Evolutionary conservation across 2,113 vertebrate species (phyloP), one percentile per base, ranked within the genome.

Genomic region (Tetrao urogallus): DNA sequence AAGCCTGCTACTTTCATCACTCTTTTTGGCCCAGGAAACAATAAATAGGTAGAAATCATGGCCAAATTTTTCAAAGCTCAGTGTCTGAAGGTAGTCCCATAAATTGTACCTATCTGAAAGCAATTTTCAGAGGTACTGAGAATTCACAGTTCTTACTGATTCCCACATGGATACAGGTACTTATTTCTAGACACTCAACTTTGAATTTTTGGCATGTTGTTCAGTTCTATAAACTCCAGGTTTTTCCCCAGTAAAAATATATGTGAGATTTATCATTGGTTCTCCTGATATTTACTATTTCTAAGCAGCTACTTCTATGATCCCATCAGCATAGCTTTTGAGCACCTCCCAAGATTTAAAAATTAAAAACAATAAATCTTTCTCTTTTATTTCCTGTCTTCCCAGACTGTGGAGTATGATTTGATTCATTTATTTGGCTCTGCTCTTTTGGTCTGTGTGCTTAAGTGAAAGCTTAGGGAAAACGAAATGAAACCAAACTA

Each of bases 361-460:
- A 89, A 94, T 93, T 92, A 92, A 94, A 96, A 54, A 43, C 11
- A 73, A 95, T 96, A 96, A 93, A 93, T 95, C 78, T 95, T 45
- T 70, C 48, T 63, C 47, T 85, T 70, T 81, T 86, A 42, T 86
- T 92, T 94, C 82, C 82, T 82, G 52, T 74, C 87, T 88, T 74
- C 61, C 25, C 60, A 89, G 78, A 45, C 65, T 85, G 40, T 6
- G 89, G 84, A 22, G 60, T 30, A 74, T 0, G 1, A 1, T 80
- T 91, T 91, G 71, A 95, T 88, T 89, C 8, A 76, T 89, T 87
- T 81, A 12, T 90, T 90, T 78, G 42, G 2, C 2, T 72, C 69
- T 82, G 36, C 8, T 0, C 66, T 69, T 63, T 5, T 28, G 54
- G 24, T 32, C 60, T 63, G 1, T 67, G 25, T 69, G 24, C 12